Evolutionary conservation across 2,113 vertebrate species (phyloP).

Genomic region (Morone saxatilis): DNA sequence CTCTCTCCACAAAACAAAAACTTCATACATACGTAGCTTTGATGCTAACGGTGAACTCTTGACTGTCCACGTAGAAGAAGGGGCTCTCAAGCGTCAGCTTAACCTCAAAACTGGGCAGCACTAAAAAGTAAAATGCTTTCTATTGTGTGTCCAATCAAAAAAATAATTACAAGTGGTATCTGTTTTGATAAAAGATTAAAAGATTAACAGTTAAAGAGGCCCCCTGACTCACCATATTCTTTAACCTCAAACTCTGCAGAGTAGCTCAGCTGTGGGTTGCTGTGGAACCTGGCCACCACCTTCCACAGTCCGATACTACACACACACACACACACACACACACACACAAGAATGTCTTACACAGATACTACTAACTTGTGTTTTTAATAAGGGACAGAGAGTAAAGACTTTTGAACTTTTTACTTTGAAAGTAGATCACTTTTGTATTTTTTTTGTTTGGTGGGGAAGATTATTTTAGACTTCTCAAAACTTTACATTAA

Average conservation of each 20-base stretch:
- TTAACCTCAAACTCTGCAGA: conserved; percentile 81
- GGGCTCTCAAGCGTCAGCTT: conserved; percentile 63
- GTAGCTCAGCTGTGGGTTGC: conserved; percentile 71
- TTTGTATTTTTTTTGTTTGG: too few relatives aligned
- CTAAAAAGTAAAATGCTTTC: conserved; percentile 53
- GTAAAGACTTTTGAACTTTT: too few relatives aligned
- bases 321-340: conserved; percentile 23
- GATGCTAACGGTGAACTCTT: conserved; percentile 79
- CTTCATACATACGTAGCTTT: conserved; percentile 66
- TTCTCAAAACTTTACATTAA: too few relatives aligned
- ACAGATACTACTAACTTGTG: not conserved
- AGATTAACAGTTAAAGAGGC: not conserved
- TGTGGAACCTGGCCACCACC: conserved; percentile 72
- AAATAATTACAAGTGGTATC: not conserved
- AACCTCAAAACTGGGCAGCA: conserved; percentile 88
- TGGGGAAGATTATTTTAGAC: too few relatives aligned
- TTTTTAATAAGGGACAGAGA: too few relatives aligned
- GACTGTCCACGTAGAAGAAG: conserved; percentile 87
- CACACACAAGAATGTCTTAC: not conserved
- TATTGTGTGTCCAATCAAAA: not conserved
- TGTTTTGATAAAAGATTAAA: not conserved
- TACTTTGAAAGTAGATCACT: too few relatives aligned
- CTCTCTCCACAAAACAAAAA: conserved; percentile 7
- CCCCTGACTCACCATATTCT: conserved; percentile 79
- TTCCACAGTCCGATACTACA: conserved; percentile 79